Evolutionary conservation across 2,888 invertebrate genomes (phyloP).

Genomic region (Mythimna ferrago): DNA sequence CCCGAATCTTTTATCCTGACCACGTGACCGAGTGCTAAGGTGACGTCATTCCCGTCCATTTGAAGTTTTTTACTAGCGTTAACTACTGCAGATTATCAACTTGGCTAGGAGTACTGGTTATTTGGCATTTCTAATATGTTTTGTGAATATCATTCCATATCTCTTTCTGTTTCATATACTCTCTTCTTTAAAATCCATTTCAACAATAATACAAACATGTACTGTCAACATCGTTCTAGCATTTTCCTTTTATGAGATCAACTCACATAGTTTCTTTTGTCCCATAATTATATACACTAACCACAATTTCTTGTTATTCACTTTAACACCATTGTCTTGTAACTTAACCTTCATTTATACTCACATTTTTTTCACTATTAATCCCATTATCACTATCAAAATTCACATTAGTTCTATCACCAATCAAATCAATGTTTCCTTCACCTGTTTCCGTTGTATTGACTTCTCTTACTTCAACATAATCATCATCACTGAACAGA

Average conservation of each 20-base stretch:
- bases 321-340: neutral
- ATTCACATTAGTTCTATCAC: conserved; percentile 19
- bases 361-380: conserved; percentile 27
- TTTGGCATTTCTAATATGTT: neutral
- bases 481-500: conserved; percentile 63
- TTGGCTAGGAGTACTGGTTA: neutral
- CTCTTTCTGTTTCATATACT: too few species aligned
- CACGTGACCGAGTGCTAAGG: too few species aligned
- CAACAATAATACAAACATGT: neutral
- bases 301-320: conserved; percentile 5
- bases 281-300: neutral
- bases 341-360: conserved; percentile 30
- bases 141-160: neutral
- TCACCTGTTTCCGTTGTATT: conserved; percentile 61
- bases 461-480: conserved; percentile 66
- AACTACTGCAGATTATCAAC: too few species aligned
- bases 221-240: neutral
- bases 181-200: neutral
- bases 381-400: conserved; percentile 22
- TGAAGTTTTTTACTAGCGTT: too few species aligned
- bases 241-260: neutral
- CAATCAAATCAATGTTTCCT: conserved; percentile 40
- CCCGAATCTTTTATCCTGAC: too few species aligned
- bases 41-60: too few species aligned
- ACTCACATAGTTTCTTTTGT: conserved; percentile 9